Evolutionary conservation across 1,140 invertebrate species (phyloP).

Genomic region (Diabrotica undecimpunctata): DNA sequence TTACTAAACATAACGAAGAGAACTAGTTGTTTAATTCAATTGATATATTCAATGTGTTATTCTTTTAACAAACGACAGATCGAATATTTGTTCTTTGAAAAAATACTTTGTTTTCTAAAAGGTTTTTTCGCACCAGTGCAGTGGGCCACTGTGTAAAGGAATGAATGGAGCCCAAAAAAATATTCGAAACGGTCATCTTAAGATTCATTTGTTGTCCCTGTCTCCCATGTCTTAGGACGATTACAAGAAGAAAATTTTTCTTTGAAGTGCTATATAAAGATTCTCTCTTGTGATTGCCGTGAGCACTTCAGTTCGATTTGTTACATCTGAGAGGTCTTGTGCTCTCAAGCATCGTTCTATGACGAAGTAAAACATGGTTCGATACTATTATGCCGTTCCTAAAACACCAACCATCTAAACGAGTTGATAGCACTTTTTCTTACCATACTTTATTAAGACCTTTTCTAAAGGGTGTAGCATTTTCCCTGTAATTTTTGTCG

Average conservation of each 20-base stretch:
- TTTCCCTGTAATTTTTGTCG: too few relatives aligned
- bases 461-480: too few relatives aligned
- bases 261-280: neutral
- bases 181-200: neutral
- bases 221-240: neutral
- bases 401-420: neutral
- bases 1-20: too few relatives aligned
- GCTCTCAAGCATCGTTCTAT: neutral
- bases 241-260: neutral
- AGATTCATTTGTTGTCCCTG: neutral
- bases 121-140: too few relatives aligned
- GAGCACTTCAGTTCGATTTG: conserved; percentile 1
- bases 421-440: too few relatives aligned
- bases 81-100: too few relatives aligned
- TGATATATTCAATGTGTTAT: too few relatives aligned
- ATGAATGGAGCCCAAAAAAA: neutral
- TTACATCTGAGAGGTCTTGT: conserved; percentile 2
- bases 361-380: neutral
- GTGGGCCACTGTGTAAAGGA: too few relatives aligned
- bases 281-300: neutral
- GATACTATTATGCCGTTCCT: neutral
- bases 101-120: too few relatives aligned
- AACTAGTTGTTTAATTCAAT: too few relatives aligned
- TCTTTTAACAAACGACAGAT: too few relatives aligned
- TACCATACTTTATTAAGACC: too few relatives aligned